Percentiles rank a stretch among this genome's conserved stretches.
Conservation (phyloP, 2,113 vertebrate species). For the Mormoops blainvillei region DNA sequence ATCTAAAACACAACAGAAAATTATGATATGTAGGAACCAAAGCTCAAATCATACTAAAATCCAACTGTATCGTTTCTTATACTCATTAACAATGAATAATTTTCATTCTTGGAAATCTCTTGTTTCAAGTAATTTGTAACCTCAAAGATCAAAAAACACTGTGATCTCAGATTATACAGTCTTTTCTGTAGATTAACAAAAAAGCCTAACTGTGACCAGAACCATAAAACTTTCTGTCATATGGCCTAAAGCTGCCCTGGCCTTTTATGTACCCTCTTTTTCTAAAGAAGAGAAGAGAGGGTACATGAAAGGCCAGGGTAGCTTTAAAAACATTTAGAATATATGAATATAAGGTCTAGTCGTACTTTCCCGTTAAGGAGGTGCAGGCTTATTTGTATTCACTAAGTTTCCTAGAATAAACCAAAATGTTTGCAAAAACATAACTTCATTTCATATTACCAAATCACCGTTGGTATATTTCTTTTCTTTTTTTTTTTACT, state of each 20-base stretch:
- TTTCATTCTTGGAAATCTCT: not conserved
- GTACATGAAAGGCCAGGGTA: accelerated
- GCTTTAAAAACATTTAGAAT: not conserved
- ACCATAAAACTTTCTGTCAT: not conserved
- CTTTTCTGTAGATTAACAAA: not conserved
- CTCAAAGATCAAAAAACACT: not conserved
- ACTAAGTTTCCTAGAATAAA: not conserved
- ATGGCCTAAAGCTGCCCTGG: too few relatives aligned
- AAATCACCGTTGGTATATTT: not conserved
- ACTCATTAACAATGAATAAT: not conserved
- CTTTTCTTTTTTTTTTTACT: not conserved
- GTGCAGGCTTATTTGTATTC: not conserved
- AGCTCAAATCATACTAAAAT: not conserved
- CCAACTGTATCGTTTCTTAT: not conserved
- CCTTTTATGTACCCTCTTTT: too few relatives aligned
- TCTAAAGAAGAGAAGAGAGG: not conserved
- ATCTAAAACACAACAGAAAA: not conserved
- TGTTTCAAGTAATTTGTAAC: not conserved
- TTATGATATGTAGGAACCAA: not conserved
- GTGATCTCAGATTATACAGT: not conserved
- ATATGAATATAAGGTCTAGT: not conserved
- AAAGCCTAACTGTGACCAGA: not conserved
- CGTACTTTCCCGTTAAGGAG: not conserved
- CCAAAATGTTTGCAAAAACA: not conserved
- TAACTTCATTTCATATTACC: not conserved